Evolutionary conservation across 2,797 vertebrate genomes (phyloP).

Genomic region (Oophaga sylvatica): DNA sequence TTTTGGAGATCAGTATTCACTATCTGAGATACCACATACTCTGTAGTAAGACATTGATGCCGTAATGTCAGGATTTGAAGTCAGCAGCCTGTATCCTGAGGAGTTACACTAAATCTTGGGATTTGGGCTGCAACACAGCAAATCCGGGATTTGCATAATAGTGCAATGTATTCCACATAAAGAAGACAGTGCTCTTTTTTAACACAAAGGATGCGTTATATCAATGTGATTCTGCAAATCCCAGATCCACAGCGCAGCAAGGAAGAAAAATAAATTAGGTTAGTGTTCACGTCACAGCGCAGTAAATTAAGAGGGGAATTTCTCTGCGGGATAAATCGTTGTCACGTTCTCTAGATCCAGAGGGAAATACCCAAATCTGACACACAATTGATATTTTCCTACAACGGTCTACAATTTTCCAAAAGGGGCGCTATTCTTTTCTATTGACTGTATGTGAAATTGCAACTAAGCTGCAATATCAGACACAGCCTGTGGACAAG

Average conservation of each 20-base stretch:
- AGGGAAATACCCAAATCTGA: background rate
- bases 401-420: background rate
- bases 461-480: background rate
- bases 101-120: constrained; percentile 25
- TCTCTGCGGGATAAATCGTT: constrained; percentile 25
- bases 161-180: constrained; percentile 2
- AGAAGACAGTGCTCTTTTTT: background rate
- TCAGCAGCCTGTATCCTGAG: background rate
- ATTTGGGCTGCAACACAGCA: constrained; percentile 10
- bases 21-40: background rate
- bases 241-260: background rate
- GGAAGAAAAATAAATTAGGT: background rate
- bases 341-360: background rate
- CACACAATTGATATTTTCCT: background rate
- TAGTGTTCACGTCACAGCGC: background rate
- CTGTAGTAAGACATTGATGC: background rate
- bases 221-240: background rate
- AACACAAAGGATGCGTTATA: background rate
- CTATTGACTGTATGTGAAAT: background rate
- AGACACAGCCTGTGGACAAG: background rate
- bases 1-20: background rate
- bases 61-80: constrained; percentile 3
- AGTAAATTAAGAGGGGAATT: background rate
- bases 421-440: background rate
- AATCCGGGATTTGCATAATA: constrained; percentile 38